phyloP scores from a whole-genome alignment of 2,888 invertebrate genomes.

The Machimus rusticus region DNA sequence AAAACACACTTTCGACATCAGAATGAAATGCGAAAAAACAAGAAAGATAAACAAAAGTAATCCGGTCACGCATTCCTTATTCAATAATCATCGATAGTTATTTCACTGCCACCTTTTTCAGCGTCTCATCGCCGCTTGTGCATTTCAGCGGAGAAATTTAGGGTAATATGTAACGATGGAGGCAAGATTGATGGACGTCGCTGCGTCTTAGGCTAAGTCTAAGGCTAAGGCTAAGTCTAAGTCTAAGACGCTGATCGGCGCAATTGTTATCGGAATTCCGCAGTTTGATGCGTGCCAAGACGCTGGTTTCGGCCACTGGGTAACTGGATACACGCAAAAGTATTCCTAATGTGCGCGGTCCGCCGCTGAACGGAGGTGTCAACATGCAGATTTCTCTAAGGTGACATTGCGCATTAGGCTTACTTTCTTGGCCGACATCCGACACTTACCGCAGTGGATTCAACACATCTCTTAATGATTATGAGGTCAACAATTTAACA shows the following conservation, averaged over 20 bases:
- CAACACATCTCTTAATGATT: background rate
- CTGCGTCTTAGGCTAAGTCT: background rate
- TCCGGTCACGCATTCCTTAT: background rate
- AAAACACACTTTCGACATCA: background rate
- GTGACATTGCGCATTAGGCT: background rate
- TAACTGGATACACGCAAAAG: background rate
- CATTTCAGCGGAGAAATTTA: slow-evolving; percentile 1
- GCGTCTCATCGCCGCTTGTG: background rate
- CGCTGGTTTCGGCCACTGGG: background rate
- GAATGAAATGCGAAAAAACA: background rate
- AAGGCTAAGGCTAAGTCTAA: background rate
- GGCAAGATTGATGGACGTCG: background rate
- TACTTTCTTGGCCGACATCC: slow-evolving; percentile 17
- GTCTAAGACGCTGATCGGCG: background rate
- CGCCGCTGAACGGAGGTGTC: background rate
- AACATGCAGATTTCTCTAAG: slow-evolving; percentile 12
- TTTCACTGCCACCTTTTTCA: background rate
- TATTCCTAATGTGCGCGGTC: background rate
- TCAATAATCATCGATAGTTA: background rate
- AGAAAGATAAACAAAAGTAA: background rate
- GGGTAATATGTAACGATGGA: background rate
- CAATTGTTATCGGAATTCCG: slow-evolving; percentile 1
- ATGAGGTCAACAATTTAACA: slow-evolving; percentile 6
- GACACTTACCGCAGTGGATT: background rate
- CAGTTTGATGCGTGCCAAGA: background rate